Percentiles rank a stretch among this genome's conserved stretches.
Evolutionary conservation across 2,113 vertebrate genomes (phyloP).

Genomic region (Myocastor coypus): DNA sequence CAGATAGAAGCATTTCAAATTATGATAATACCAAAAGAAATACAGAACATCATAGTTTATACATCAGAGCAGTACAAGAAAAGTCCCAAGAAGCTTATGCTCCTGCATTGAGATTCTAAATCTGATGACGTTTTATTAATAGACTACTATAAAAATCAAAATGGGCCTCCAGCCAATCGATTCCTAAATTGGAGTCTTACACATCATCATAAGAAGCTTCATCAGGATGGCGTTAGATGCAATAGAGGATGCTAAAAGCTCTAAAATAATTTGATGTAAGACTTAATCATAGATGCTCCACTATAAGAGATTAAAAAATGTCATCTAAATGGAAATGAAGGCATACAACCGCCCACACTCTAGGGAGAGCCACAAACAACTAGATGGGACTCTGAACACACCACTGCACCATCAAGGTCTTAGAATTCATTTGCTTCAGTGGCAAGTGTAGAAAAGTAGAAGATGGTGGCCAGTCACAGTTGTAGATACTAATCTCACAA

Average conservation of each 20-base stretch:
- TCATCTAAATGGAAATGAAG: constrained; percentile 72
- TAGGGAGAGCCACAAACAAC: neutral
- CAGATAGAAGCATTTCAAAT: neutral
- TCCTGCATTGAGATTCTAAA: constrained; percentile 18
- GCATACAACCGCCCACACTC: neutral
- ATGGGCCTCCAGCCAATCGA: constrained; percentile 4
- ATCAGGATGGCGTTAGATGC: neutral
- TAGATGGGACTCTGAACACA: neutral
- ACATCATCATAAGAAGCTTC: neutral
- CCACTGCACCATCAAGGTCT: neutral
- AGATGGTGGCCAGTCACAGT: neutral
- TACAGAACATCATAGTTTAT: neutral
- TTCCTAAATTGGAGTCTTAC: constrained; percentile 63
- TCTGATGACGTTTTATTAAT: constrained; percentile 62
- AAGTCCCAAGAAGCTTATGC: constrained; percentile 14
- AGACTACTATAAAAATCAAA: constrained; percentile 5
- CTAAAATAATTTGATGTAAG: constrained; percentile 60
- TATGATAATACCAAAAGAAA: constrained; percentile 29
- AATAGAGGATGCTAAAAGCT: constrained; percentile 49
- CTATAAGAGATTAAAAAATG: constrained; percentile 63
- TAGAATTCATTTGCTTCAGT: neutral
- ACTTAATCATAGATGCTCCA: constrained; percentile 21
- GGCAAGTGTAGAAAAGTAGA: neutral
- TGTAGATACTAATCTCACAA: neutral
- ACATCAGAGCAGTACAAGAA: neutral